A percentile compares a stretch with the other conserved stretches of the same genome.
Evolutionary conservation across 2,888 invertebrate genomes (phyloP).

Genomic region (Tholera decimalis): DNA sequence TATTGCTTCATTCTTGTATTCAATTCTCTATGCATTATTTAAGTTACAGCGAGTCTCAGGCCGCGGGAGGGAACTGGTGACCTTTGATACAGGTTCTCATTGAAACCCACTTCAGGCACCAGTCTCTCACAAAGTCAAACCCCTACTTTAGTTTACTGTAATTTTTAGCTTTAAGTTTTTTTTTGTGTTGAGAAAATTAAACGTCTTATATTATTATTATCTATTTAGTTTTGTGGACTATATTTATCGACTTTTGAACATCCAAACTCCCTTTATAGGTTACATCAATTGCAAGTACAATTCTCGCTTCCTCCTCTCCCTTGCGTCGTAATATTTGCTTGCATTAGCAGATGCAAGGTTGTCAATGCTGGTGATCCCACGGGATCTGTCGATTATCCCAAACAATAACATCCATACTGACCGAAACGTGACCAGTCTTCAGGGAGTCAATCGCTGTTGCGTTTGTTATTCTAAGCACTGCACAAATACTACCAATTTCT

Average conservation of each 20-base stretch:
- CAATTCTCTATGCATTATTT: too few relatives aligned
- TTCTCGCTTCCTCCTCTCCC: slow-evolving; percentile 41
- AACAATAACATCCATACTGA: slow-evolving; percentile 71
- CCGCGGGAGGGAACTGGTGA: too few relatives aligned
- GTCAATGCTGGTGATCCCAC: slow-evolving; percentile 71
- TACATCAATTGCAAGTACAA: background rate
- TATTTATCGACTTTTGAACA: background rate
- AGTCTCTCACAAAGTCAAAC: too few relatives aligned
- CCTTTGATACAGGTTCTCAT: too few relatives aligned
- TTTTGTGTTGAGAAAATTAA: too few relatives aligned
- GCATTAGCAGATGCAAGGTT: slow-evolving; percentile 85
- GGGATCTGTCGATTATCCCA: slow-evolving; percentile 78
- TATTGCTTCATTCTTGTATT: too few relatives aligned
- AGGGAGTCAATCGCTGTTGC: slow-evolving; percentile 65
- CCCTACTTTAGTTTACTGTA: too few relatives aligned
- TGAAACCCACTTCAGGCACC: too few relatives aligned
- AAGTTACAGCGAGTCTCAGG: too few relatives aligned
- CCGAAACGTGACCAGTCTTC: slow-evolving; percentile 68
- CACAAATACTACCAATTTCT: slow-evolving; percentile 73
- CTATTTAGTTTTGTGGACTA: background rate
- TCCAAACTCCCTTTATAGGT: background rate
- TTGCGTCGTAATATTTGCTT: slow-evolving; percentile 71
- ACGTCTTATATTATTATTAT: too few relatives aligned
- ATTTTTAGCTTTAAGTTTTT: too few relatives aligned
- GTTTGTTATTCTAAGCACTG: slow-evolving; percentile 80